Evolutionary conservation across 2,113 vertebrate genomes (phyloP).

Genomic region (Odobenus rosmarus): DNA sequence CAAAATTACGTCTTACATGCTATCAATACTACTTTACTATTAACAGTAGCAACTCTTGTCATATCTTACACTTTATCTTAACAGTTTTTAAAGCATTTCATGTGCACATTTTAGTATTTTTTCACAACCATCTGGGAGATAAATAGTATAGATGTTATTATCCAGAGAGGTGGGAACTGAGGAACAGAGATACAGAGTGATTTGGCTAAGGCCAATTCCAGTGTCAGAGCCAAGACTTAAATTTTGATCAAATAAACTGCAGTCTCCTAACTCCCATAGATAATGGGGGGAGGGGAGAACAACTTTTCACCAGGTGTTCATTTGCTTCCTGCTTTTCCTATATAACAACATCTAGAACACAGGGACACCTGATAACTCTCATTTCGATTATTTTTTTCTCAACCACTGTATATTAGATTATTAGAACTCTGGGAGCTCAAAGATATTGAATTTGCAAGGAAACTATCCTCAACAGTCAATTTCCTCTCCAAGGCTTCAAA

Average conservation of each 20-base stretch:
- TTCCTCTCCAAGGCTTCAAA: not conserved
- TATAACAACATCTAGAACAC: not conserved
- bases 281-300: not conserved
- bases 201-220: not conserved
- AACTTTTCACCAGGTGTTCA: not conserved
- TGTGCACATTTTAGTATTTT: not conserved
- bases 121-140: not conserved
- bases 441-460: not conserved
- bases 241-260: not conserved
- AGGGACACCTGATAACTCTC: not conserved
- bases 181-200: not conserved
- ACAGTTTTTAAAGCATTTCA: not conserved
- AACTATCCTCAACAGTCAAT: not conserved
- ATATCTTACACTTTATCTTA: not conserved
- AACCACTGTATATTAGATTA: not conserved
- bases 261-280: not conserved
- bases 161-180: not conserved
- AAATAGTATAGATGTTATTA: not conserved
- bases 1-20: not conserved
- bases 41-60: not conserved
- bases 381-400: not conserved
- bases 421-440: not conserved
- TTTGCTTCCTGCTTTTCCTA: conserved; percentile 56
- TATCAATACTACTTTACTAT: not conserved
- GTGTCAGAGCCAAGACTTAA: not conserved